Evolutionary conservation across 2,797 vertebrate genomes (phyloP), one percentile per base, ranked within the genome.

Genomic region (Enteromius argenteus): DNA sequence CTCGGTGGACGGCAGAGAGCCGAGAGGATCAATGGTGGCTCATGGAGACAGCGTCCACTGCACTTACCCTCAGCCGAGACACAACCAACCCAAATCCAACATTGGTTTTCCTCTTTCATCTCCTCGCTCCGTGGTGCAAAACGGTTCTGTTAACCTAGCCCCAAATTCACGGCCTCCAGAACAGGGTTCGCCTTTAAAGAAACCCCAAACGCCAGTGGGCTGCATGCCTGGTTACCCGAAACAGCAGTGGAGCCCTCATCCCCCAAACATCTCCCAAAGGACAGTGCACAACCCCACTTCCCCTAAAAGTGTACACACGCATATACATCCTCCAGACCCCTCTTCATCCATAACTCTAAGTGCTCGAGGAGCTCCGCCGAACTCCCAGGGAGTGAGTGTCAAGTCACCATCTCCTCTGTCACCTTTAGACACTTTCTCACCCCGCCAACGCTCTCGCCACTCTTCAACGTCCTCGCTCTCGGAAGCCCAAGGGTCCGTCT

Each of bases 391-490:
- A 90, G 91, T 88, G 23, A 92, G 89, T n/a, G 90, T 96, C 79
- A 95, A 94, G 84, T 95, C 94, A 79, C 90, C 94, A 69, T 95
- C 96, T 79, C 91, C 93, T 49, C 90, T 94, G 30, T 92, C 92
- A 3, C 91, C 92, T 23, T 42, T 90, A 73, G 92, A 93, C 71
- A 88, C 87, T 23, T 90, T 90, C 11, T 92, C 92, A 68, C 95
- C 96, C 64, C 95, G 93, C 71, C 95, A 94, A 89, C 92, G 94
- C 37, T 96, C 96, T 23, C 92, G 93, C 35, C 95, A 95, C 90
- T 95, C 95, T 44, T 96, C 96, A 4, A 90, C 94, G 23, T 96
- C 96, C 77, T 96, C 95, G 75, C 86, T 94, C 58, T 94, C 93
- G 10, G 95, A 95, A 68, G 86, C 92, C 87, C 81, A 77, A 46